phyloP scores from a whole-genome alignment of 1,140 invertebrate genomes.

The Zaprionus camerounensis region DNA sequence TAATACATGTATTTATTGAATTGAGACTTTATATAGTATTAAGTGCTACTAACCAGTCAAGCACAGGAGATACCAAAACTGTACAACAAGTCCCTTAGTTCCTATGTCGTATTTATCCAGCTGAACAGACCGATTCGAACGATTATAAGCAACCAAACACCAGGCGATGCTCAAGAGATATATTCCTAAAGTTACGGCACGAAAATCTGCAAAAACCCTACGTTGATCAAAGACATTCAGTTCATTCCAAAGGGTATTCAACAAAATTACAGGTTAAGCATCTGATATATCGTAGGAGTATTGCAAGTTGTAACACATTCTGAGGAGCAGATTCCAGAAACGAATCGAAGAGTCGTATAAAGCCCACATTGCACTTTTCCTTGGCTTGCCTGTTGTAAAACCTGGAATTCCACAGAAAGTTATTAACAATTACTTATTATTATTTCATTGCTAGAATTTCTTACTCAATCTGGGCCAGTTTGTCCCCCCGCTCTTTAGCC shows the following conservation, averaged over 20 bases:
- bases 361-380: constrained; percentile 71
- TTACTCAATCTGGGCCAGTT: constrained; percentile 52
- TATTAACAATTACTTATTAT: background rate
- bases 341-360: constrained; percentile 64
- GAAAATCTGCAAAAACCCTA: constrained; percentile 49
- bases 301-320: constrained; percentile 62
- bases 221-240: background rate
- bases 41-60: constrained; percentile 42
- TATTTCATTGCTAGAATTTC: background rate
- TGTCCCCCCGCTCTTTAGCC: constrained; percentile 42
- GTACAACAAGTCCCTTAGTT: constrained; percentile 52
- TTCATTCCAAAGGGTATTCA: background rate
- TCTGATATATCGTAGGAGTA: constrained; percentile 42
- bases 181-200: constrained; percentile 44
- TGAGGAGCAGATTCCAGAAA: constrained; percentile 64
- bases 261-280: constrained; percentile 52
- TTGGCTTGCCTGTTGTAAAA: constrained; percentile 48
- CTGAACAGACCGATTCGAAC: constrained; percentile 58
- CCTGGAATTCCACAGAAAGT: constrained; percentile 19
- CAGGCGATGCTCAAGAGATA: constrained; percentile 64
- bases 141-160: constrained; percentile 64
- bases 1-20: background rate
- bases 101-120: constrained; percentile 65
- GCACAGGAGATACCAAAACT: constrained; percentile 58
- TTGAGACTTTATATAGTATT: background rate